Evolutionary conservation across 2,888 invertebrate species (phyloP), one percentile per base, ranked within the genome.

Genomic region (Helicoverpa assulta): DNA sequence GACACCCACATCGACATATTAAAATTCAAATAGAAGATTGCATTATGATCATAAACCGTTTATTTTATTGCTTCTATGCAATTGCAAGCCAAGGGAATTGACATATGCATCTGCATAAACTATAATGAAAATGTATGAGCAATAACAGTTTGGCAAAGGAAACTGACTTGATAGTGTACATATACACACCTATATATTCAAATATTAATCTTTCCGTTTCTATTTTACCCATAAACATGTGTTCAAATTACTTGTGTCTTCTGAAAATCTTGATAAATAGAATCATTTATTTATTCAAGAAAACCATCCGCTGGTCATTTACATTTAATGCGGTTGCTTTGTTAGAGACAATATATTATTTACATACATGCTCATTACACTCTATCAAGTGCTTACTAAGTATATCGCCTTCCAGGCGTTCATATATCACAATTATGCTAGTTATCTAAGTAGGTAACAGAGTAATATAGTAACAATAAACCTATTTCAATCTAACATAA

Each of bases 11-110:
- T 40, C 10, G 47, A 18, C 21, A 37, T 3, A 56, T 62, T 58
- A 50, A 21, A 69, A 74, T 69, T 63, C 47, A 63, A 21, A 68
- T 60, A 55, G 5, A 37, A 21, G 29, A 68, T 73, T 63, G 21
- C 12, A 40, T 33, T 37, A 26, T 53, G 19, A n/a, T 16, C 47
- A 56, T 73, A 74, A 73, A 74, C 50, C n/a, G 68, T 69, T 69
- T 53, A 69, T 56, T 68, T 74, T 59, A 73, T 55, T 29, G 47
- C 55, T 10, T 14, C 40, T 12, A 14, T 40, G 40, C 19, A 54
- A 62, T 73, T 68, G 50, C 47, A 19, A 67, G 62, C 37, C 37
- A 73, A 68, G 62, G 14, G 12, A 59, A 14, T 43, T 14, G 0
- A 14, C 53, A 12, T 51, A 8, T 29, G 29, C 43, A 43, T 16